Percentiles rank a stretch among this genome's conserved stretches.
Conservation (phyloP, 2,113 vertebrate genomes). For the Brachionichthys hirsutus region DNA sequence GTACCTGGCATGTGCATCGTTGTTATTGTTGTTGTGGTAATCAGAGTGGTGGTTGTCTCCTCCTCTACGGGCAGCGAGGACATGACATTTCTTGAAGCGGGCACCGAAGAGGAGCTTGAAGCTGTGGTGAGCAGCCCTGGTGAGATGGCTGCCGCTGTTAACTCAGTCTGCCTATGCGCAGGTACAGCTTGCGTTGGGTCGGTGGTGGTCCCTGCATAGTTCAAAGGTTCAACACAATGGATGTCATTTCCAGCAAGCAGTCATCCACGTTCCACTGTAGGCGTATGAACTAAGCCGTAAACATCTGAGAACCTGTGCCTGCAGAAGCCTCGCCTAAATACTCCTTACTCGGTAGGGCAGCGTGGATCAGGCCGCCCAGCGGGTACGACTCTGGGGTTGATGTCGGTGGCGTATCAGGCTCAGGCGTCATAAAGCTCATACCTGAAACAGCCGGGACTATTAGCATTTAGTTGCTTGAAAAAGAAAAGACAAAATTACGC, state of each 20-base stretch:
- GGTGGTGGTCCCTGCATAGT: slow-evolving; percentile 73
- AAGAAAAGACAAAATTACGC: neutral
- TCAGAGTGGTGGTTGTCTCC: slow-evolving; percentile 91
- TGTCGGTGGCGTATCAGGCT: slow-evolving; percentile 64
- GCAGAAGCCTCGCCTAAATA: slow-evolving; percentile 77
- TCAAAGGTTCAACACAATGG: slow-evolving; percentile 14
- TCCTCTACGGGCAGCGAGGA: slow-evolving; percentile 80
- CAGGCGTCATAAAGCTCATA: slow-evolving; percentile 76
- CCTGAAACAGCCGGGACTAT: slow-evolving; percentile 67
- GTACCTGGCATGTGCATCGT: slow-evolving; percentile 89
- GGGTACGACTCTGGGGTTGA: slow-evolving; percentile 71
- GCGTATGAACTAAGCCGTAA: neutral
- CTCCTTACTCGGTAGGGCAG: slow-evolving; percentile 84
- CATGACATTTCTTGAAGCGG: slow-evolving; percentile 61
- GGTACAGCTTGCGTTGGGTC: slow-evolving; percentile 79
- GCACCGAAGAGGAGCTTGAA: slow-evolving; percentile 69
- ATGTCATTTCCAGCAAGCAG: neutral
- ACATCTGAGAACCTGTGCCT: slow-evolving; percentile 73
- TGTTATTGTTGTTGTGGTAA: slow-evolving; percentile 90
- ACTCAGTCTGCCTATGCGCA: slow-evolving; percentile 53
- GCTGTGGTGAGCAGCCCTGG: slow-evolving; percentile 81
- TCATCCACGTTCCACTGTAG: neutral
- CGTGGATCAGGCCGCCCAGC: slow-evolving; percentile 81
- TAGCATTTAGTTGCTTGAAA: slow-evolving; percentile 1
- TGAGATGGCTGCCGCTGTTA: slow-evolving; percentile 70